A percentile compares a stretch with the other conserved stretches of the same genome.
These are phyloP conservation scores for Phataginus tetradactyla DNA, from an alignment of 2,797 vertebrate species.

Conservation along the genomic window DNA sequence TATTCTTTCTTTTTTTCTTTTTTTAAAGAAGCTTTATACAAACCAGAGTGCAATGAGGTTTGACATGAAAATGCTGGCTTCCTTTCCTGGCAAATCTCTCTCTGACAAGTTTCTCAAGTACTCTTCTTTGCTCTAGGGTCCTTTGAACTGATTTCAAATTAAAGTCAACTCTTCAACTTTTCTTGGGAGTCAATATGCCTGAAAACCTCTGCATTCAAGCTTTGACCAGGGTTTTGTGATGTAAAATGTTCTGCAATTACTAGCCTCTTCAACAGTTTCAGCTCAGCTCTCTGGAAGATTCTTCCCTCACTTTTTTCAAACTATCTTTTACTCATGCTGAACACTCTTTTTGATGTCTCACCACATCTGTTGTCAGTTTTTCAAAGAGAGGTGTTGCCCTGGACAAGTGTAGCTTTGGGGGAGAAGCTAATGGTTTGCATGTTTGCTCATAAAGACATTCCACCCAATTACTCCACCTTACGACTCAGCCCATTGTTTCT, in stretches of 20 bases:
- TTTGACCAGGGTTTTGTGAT: constrained; percentile 20
- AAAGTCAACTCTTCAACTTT: constrained; percentile 50
- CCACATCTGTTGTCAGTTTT: background rate
- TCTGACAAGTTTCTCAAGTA: constrained; percentile 49
- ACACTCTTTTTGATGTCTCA: background rate
- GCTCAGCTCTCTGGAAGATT: background rate
- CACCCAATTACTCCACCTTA: background rate
- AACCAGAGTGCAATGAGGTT: constrained; percentile 39
- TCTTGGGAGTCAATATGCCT: constrained; percentile 11
- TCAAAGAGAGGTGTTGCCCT: background rate
- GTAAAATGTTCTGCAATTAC: background rate
- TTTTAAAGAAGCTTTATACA: constrained; percentile 3
- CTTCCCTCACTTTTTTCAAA: background rate
- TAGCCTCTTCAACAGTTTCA: background rate
- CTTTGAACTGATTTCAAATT: constrained; percentile 55
- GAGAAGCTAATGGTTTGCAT: background rate
- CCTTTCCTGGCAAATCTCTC: background rate
- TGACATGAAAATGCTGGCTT: constrained; percentile 62
- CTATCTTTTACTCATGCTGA: background rate
- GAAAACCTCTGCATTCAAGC: background rate
- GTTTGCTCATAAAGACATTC: background rate
- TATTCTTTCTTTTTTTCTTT: background rate
- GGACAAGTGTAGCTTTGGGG: background rate
- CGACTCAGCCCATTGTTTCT: background rate
- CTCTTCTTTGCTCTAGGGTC: constrained; percentile 34